A percentile compares a stretch with the other conserved stretches of the same genome.
phyloP scores from a whole-genome alignment of 2,888 invertebrate species.

The Arctia plantaginis region DNA sequence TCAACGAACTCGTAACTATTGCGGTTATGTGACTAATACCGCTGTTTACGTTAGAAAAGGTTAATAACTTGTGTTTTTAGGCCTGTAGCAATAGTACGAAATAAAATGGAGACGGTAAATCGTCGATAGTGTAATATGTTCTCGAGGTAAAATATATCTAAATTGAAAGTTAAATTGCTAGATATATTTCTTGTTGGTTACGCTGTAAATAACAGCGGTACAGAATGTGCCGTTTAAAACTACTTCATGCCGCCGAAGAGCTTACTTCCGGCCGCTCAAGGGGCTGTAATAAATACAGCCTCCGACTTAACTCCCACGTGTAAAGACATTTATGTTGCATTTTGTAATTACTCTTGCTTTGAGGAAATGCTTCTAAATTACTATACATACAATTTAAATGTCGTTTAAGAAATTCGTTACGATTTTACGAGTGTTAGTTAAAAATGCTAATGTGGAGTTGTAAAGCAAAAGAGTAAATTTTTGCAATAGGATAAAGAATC shows the following conservation, averaged over 20 bases:
- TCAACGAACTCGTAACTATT: background rate
- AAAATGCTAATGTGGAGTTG: background rate
- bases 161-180: slow-evolving; percentile 40
- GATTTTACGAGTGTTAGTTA: background rate
- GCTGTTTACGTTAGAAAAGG: background rate
- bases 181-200: slow-evolving; percentile 54
- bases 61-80: background rate
- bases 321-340: slow-evolving; percentile 47
- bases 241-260: slow-evolving; percentile 63
- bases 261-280: slow-evolving; percentile 64
- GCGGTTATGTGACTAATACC: background rate
- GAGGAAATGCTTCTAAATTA: slow-evolving; percentile 17
- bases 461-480: background rate
- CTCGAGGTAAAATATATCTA: slow-evolving; percentile 27
- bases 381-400: slow-evolving; percentile 21
- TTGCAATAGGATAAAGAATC: background rate
- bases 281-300: slow-evolving; percentile 67
- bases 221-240: slow-evolving; percentile 61
- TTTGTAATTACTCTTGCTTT: slow-evolving; percentile 23
- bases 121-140: slow-evolving; percentile 23
- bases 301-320: slow-evolving; percentile 57
- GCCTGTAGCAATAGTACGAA: background rate
- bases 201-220: slow-evolving; percentile 59
- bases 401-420: slow-evolving; percentile 50
- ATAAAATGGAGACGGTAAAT: slow-evolving; percentile 11